phyloP scores from a whole-genome alignment of 2,888 invertebrate genomes.

The Pseudeuparius sepicola region DNA sequence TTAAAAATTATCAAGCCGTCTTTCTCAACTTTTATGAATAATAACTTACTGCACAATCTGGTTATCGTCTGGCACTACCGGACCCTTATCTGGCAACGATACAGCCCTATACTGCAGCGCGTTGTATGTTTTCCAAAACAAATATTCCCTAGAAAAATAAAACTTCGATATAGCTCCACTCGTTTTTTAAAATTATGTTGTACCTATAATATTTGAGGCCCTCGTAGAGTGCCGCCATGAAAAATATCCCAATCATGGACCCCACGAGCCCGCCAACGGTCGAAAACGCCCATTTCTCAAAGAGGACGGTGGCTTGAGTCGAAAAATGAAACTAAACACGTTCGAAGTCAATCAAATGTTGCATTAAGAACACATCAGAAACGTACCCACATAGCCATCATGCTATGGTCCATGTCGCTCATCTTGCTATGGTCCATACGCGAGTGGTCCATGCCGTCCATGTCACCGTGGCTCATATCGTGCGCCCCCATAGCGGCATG shows the following conservation, averaged over 20 bases:
- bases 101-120: slow-evolving; percentile 78
- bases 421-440: slow-evolving; percentile 7
- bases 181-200: neutral
- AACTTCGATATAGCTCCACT: neutral
- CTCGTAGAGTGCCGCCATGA: slow-evolving; percentile 90
- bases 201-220: slow-evolving; percentile 81
- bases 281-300: slow-evolving; percentile 70
- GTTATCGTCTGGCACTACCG: slow-evolving; percentile 53
- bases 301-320: slow-evolving; percentile 65
- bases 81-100: slow-evolving; percentile 62
- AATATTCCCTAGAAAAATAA: slow-evolving; percentile 54
- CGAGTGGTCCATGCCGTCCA: slow-evolving; percentile 6
- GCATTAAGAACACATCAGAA: neutral
- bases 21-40: slow-evolving; percentile 10
- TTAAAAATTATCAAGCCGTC: neutral
- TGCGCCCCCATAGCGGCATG: neutral
- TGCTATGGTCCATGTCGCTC: no score
- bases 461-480: slow-evolving; percentile 10
- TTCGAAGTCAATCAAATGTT: neutral
- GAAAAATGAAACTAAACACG: slow-evolving; percentile 67
- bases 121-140: slow-evolving; percentile 81
- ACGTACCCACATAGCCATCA: slow-evolving; percentile 19
- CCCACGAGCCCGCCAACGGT: slow-evolving; percentile 70
- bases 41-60: slow-evolving; percentile 69
- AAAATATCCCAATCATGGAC: slow-evolving; percentile 84